Conservation (phyloP, 1,140 invertebrate species). For the Rhagoletis pomonella region DNA sequence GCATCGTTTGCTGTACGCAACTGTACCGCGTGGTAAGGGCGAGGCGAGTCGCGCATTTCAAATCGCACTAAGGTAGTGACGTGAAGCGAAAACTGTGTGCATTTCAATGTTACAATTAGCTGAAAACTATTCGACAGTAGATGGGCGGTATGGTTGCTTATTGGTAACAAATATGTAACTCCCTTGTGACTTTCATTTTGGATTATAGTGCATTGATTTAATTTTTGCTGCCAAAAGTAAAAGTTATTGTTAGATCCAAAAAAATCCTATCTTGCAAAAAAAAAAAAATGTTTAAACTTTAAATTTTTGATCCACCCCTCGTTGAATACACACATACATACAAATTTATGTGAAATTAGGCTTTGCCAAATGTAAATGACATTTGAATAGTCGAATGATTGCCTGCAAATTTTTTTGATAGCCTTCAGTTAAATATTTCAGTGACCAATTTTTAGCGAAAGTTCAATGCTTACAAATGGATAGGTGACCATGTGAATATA, state of each 20-base stretch:
- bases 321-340: neutral
- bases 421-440: neutral
- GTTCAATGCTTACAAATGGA: neutral
- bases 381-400: constrained; percentile 6
- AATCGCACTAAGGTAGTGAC: neutral
- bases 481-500: neutral
- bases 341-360: neutral
- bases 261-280: too few species aligned
- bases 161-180: too few species aligned
- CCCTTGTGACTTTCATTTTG: too few species aligned
- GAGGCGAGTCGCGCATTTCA: neutral
- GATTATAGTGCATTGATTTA: too few species aligned
- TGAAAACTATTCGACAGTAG: too few species aligned
- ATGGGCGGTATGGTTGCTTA: too few species aligned
- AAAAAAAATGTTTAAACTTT: too few species aligned
- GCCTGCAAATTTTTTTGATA: neutral
- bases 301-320: neutral
- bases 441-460: neutral
- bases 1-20: constrained; percentile 14
- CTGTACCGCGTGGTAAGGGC: neutral
- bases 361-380: neutral
- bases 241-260: too few species aligned
- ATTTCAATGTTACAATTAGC: neutral
- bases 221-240: too few species aligned
- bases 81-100: neutral